Percentiles rank a stretch among this genome's conserved stretches.
phyloP scores from a whole-genome alignment of 2,888 invertebrate species.

The Perizoma affinitatum region DNA sequence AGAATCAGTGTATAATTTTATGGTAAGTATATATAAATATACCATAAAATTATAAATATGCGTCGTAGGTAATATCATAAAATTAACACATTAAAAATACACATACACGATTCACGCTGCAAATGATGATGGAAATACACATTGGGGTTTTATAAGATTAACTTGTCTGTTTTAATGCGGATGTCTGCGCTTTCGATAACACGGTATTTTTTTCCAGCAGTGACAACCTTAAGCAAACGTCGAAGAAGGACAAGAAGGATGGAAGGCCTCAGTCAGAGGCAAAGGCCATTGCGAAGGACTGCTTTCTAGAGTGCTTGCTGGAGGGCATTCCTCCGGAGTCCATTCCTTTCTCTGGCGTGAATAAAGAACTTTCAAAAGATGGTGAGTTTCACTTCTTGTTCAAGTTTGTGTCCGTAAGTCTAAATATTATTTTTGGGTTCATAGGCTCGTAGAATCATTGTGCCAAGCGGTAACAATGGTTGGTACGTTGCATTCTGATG shows the following conservation, averaged over 20 bases:
- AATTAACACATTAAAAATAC: too few relatives aligned
- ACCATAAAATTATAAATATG: too few relatives aligned
- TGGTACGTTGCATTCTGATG: too few relatives aligned
- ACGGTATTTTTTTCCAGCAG: conserved; percentile 33
- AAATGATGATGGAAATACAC: too few relatives aligned
- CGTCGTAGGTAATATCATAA: too few relatives aligned
- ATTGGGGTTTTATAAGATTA: too few relatives aligned
- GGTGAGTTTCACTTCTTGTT: conserved; percentile 53
- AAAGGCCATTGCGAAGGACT: conserved; percentile 39
- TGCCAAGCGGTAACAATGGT: too few relatives aligned
- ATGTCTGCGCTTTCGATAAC: background rate
- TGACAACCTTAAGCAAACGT: conserved; percentile 59
- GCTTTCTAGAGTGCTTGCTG: conserved; percentile 40
- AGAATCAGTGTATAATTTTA: conserved; percentile 8
- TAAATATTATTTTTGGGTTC: too few relatives aligned
- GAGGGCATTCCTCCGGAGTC: conserved; percentile 45
- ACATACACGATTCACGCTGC: too few relatives aligned
- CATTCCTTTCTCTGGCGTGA: conserved; percentile 36
- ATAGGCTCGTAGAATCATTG: too few relatives aligned
- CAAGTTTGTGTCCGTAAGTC: background rate
- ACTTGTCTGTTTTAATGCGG: too few relatives aligned
- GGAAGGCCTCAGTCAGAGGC: conserved; percentile 71
- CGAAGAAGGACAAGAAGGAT: conserved; percentile 84
- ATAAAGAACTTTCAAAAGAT: conserved; percentile 46
- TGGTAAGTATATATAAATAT: too few relatives aligned